Conservation (phyloP, 2,888 invertebrate species). For the Zygothrica quintamaculata region DNA sequence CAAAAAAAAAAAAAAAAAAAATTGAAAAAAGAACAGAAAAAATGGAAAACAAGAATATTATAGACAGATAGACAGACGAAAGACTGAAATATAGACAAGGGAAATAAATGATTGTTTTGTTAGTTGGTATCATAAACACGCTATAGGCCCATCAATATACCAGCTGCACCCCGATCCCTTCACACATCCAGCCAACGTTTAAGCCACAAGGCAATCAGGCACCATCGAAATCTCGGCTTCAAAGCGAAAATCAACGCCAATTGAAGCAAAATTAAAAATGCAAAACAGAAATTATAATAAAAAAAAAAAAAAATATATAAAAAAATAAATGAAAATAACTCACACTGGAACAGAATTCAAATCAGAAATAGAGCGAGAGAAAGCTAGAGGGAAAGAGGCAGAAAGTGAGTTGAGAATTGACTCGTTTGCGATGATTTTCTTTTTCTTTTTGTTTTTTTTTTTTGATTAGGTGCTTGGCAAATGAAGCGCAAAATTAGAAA, state of each 20-base stretch:
- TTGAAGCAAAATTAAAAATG: conserved; percentile 70
- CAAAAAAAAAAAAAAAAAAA: no score
- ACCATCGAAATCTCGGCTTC: conserved; percentile 26
- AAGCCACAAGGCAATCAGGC: conserved; percentile 55
- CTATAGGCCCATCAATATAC: conserved; percentile 64
- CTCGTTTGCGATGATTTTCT: conserved; percentile 35
- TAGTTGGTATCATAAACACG: conserved; percentile 58
- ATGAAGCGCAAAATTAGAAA: conserved; percentile 76
- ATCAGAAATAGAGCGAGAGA: conserved; percentile 1
- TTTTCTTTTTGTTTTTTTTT: no score
- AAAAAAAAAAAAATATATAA: conserved; percentile 16
- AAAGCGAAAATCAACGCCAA: conserved; percentile 62
- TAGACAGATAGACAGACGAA: not conserved
- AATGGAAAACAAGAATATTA: not conserved
- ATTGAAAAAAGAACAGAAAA: conserved; percentile 16
- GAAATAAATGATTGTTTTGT: conserved; percentile 40
- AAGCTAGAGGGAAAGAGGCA: conserved; percentile 1
- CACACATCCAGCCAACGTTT: not conserved
- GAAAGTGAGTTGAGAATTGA: conserved; percentile 12
- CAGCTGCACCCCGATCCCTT: not conserved
- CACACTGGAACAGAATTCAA: conserved; percentile 7
- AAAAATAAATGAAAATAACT: conserved; percentile 24
- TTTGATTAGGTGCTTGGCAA: conserved; percentile 42
- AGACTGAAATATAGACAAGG: no score
- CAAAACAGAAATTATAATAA: conserved; percentile 30